Percentiles rank a stretch among this genome's conserved stretches.
phyloP scores from a whole-genome alignment of 2,888 invertebrate genomes.

The Agriopis aurantiaria region DNA sequence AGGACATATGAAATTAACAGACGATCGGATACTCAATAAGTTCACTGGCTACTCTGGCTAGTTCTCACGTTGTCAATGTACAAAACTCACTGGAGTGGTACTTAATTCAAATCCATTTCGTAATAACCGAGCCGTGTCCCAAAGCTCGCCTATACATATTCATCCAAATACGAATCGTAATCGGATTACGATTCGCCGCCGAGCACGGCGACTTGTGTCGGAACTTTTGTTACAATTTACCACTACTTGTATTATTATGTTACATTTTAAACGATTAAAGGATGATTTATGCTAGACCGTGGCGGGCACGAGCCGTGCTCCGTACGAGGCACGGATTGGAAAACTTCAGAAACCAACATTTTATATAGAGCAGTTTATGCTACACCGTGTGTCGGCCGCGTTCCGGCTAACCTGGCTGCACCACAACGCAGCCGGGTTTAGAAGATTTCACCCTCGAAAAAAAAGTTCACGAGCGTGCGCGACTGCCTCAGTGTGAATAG shows the following conservation, averaged over 20 bases:
- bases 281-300: no score
- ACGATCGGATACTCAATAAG: background rate
- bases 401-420: no score
- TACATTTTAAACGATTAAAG: background rate
- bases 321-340: no score
- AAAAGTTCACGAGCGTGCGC: background rate
- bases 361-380: no score
- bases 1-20: background rate
- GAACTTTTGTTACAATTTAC: slow-evolving; percentile 16
- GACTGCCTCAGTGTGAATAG: background rate
- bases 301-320: no score
- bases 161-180: slow-evolving; percentile 50
- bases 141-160: slow-evolving; percentile 54
- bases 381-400: no score
- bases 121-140: slow-evolving; percentile 39
- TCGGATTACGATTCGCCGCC: slow-evolving; percentile 44
- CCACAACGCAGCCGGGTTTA: no score
- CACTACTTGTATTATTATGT: background rate
- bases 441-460: no score
- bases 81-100: slow-evolving; percentile 28
- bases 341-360: no score
- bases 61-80: slow-evolving; percentile 45
- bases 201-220: slow-evolving; percentile 20
- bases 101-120: slow-evolving; percentile 37
- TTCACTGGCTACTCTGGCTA: slow-evolving; percentile 12